phyloP scores from a whole-genome alignment of 2,888 invertebrate species.

The Elysia crispata region DNA sequence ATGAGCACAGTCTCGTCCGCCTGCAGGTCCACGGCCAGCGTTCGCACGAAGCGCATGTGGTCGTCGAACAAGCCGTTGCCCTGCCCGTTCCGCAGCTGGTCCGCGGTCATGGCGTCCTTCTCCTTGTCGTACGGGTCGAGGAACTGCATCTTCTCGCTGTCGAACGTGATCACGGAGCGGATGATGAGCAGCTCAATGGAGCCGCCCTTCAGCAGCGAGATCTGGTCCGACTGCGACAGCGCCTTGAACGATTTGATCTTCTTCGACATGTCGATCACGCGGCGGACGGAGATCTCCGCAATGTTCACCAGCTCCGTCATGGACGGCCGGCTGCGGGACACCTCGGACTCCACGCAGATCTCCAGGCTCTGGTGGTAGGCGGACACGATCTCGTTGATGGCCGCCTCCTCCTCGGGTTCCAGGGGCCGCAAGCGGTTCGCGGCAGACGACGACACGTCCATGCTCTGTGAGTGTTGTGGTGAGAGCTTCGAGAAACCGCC shows the following conservation, averaged over 20 bases:
- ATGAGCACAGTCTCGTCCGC: conserved; percentile 94
- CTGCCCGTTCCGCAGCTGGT: conserved; percentile 90
- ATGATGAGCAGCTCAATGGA: conserved; percentile 98
- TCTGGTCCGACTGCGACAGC: conserved; percentile 96
- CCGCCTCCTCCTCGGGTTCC: conserved; percentile 69
- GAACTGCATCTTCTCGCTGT: conserved; percentile 93
- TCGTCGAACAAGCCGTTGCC: conserved; percentile 75
- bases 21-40: conserved; percentile 88
- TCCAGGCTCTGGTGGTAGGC: conserved; percentile 75
- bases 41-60: conserved; percentile 77
- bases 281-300: conserved; percentile 82
- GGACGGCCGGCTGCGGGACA: conserved; percentile 66
- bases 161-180: conserved; percentile 94
- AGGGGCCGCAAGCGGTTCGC: conserved; percentile 57
- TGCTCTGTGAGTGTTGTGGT: conserved; percentile 55
- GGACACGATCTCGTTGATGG: conserved; percentile 73
- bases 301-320: conserved; percentile 77
- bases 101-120: conserved; percentile 87
- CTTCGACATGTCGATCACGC: conserved; percentile 84
- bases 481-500: too few relatives aligned
- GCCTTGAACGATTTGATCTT: conserved; percentile 88
- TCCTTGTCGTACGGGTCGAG: conserved; percentile 80
- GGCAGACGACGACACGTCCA: conserved; percentile 67
- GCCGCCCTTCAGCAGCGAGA: conserved; percentile 93
- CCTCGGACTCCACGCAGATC: conserved; percentile 72